Conservation (phyloP, 2,797 vertebrate genomes). For the Poecilia wingei region DNA sequence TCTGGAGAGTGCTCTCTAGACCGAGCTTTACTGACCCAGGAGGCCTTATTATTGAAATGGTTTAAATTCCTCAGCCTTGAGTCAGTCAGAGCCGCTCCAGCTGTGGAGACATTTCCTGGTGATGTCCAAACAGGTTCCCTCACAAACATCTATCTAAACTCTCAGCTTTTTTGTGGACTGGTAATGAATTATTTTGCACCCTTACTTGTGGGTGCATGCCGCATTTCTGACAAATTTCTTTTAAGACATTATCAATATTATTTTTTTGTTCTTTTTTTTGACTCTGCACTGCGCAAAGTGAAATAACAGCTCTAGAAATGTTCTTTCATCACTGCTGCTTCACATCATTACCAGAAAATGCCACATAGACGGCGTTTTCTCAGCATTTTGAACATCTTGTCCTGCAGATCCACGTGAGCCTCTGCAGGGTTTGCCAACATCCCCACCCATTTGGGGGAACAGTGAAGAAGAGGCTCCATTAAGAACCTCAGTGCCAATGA, state of each 20-base stretch:
- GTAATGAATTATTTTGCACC: neutral
- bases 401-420: slow-evolving; percentile 37
- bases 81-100: slow-evolving; percentile 57
- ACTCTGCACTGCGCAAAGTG: slow-evolving; percentile 7
- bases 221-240: neutral
- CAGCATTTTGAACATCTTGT: slow-evolving; percentile 43
- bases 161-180: slow-evolving; percentile 5
- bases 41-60: slow-evolving; percentile 50
- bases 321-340: slow-evolving; percentile 39
- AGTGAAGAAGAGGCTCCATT: slow-evolving; percentile 32
- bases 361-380: slow-evolving; percentile 48
- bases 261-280: slow-evolving; percentile 1
- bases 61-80: slow-evolving; percentile 66
- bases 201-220: neutral
- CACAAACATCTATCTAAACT: slow-evolving; percentile 8
- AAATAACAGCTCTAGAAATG: slow-evolving; percentile 20
- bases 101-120: slow-evolving; percentile 61
- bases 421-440: slow-evolving; percentile 29
- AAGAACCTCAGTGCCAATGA: slow-evolving; percentile 40
- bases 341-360: slow-evolving; percentile 21
- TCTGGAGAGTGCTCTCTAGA: slow-evolving; percentile 13
- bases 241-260: slow-evolving; percentile 7
- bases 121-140: slow-evolving; percentile 54
- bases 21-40: slow-evolving; percentile 38
- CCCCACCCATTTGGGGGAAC: slow-evolving; percentile 28